Evolutionary conservation across 2,113 vertebrate genomes (phyloP).

Genomic region (Vicugna pacos): DNA sequence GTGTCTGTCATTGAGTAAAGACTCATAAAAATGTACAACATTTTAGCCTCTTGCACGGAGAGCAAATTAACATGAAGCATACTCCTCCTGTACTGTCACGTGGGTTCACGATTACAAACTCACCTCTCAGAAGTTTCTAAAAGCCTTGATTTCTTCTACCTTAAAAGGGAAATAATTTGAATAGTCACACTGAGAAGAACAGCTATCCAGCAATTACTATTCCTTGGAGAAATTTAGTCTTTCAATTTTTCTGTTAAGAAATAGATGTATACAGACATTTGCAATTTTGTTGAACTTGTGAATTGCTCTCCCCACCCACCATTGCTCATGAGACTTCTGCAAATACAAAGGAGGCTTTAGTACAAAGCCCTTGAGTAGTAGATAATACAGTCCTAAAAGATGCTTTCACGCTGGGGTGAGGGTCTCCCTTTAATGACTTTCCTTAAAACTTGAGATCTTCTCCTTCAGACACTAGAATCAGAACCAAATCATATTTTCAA

Average conservation of each 20-base stretch:
- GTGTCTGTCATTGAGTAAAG: background rate
- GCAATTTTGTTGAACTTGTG: background rate
- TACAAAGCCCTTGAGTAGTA: slow-evolving; percentile 62
- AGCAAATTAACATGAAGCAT: background rate
- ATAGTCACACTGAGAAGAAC: background rate
- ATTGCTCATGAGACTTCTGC: background rate
- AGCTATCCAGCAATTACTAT: background rate
- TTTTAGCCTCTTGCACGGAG: background rate
- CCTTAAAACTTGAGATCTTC: slow-evolving; percentile 66
- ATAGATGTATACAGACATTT: background rate
- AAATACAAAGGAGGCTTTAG: background rate
- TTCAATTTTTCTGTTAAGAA: slow-evolving; percentile 47
- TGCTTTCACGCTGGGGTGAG: background rate
- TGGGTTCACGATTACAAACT: background rate
- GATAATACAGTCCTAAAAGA: slow-evolving; percentile 64
- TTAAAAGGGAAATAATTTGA: background rate
- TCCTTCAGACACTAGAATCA: slow-evolving; percentile 62
- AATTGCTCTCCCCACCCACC: no score
- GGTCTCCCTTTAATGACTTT: slow-evolving; percentile 72
- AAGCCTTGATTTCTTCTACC: background rate
- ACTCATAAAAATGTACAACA: background rate
- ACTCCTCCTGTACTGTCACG: background rate
- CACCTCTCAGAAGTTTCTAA: background rate
- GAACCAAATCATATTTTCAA: slow-evolving; percentile 42
- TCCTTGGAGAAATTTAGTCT: background rate